Evolutionary conservation across 37 sponge, comb jelly and placozoan genomes (phyloP), one percentile per base, ranked within the genome.

Genomic region (Cladorhizidae sp.): DNA sequence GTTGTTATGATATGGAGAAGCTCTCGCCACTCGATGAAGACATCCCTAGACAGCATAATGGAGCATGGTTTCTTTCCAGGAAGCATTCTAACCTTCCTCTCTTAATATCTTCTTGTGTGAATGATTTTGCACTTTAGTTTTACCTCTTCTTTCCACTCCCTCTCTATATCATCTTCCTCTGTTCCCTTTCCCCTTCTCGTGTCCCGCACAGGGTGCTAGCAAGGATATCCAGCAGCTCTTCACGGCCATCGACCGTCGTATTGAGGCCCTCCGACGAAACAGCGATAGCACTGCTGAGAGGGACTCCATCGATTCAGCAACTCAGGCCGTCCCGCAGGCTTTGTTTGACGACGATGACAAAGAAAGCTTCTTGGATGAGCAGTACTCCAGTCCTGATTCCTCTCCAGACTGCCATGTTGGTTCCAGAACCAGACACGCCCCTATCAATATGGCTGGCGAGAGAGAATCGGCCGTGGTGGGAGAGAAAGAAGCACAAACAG

Each of bases 171-270:
- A 45, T 45, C 49, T 45, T 5, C 49, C 9, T 12, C 49, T 9
- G 9, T 45, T 9, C 49, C 49, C 9, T 45, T 12, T 12, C 5
- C 49, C 9, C 49, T 45, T 5, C 9, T 9, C 9, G 9, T 45
- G 8, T 45, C 49, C 5, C 9, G 49, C 9, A 5, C 51, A 86
- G 87, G 87, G 80, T 8, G 49, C 74, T 8, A 36, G 40, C 20
- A 86, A 86, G 55, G 87, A 86, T 59, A 80, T 86, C 20, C 80
- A 86, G 56, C 75, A 64, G 75, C 61, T 86, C 40, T 86, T 68
- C 67, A 80, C 76, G 3, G 74, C 87, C n/a, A 65, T 86, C 40
- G 87, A 86, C 57, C 80, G 71, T 26, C 58, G 87, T 26, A 73
- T 86, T 5, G 67, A 80, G 37, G 75, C 87, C 31, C 75, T 86